Evolutionary conservation across 2,888 invertebrate genomes (phyloP).

Genomic region (Ichneumoninae sp.): DNA sequence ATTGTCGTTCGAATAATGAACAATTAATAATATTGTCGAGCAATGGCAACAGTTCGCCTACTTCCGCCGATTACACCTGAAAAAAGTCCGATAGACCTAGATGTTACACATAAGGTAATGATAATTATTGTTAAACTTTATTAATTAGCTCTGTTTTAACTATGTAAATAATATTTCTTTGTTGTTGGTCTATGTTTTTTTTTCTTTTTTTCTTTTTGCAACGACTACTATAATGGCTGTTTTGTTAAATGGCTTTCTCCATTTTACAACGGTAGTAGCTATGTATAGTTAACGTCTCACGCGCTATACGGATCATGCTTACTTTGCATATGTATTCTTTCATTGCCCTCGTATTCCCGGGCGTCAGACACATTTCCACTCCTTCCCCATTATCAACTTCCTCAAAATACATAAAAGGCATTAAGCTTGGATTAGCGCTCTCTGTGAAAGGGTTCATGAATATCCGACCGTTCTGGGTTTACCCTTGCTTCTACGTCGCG

Average conservation of each 20-base stretch:
- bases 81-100: conserved; percentile 66
- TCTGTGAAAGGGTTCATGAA: conserved; percentile 51
- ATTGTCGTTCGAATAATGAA: conserved; percentile 62
- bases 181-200: not conserved
- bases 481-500: conserved; percentile 5
- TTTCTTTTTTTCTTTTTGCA: not conserved
- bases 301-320: conserved; percentile 53
- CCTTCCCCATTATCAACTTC: conserved; percentile 33
- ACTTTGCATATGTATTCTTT: conserved; percentile 33
- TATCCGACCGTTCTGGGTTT: conserved; percentile 23
- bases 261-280: conserved; percentile 35
- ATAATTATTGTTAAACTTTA: conserved; percentile 27
- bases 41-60: conserved; percentile 70
- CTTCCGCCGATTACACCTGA: conserved; percentile 71
- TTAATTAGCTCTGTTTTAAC: not conserved
- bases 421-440: conserved; percentile 46
- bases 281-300: conserved; percentile 35
- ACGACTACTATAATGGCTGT: conserved; percentile 52
- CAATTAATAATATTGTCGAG: conserved; percentile 65
- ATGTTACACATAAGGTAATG: conserved; percentile 69
- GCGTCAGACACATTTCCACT: conserved; percentile 9
- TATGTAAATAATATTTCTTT: conserved; percentile 8
- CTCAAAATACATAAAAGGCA: conserved; percentile 44
- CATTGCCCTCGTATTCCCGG: conserved; percentile 11
- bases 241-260: conserved; percentile 46